Conservation (phyloP, 2,797 vertebrate genomes). For the Propithecus perrieri region DNA sequence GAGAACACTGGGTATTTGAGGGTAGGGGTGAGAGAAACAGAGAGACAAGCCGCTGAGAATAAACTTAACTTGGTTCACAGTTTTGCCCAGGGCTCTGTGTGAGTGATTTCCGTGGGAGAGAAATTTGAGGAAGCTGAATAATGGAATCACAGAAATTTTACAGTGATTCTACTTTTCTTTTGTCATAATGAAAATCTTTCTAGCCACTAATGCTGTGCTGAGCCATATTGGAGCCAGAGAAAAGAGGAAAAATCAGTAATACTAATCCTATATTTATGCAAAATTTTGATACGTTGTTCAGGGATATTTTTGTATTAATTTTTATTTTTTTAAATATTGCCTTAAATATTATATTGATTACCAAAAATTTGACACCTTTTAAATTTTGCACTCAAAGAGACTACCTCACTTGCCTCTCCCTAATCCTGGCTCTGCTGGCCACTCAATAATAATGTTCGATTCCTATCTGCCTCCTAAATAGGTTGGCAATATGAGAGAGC, state of each 20-base stretch:
- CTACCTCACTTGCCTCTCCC: neutral
- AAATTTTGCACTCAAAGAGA: neutral
- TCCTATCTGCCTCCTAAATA: neutral
- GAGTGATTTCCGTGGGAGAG: neutral
- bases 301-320: neutral
- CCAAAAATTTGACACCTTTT: neutral
- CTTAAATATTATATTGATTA: neutral
- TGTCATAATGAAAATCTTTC: neutral
- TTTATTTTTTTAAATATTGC: neutral
- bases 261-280: neutral
- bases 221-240: neutral
- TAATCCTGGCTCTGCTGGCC: neutral
- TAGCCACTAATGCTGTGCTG: neutral
- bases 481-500: neutral
- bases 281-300: neutral
- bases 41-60: neutral
- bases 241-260: neutral
- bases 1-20: neutral
- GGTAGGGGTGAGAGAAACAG: neutral
- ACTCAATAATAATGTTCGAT: neutral
- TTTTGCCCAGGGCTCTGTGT: neutral
- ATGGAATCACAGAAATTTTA: neutral
- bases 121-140: neutral
- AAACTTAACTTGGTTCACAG: neutral
- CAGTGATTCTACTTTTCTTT: constrained; percentile 25